These are phyloP conservation scores for Litoditis marina DNA, from an alignment of 2,888 invertebrate genomes.

Conservation along the genomic window DNA sequence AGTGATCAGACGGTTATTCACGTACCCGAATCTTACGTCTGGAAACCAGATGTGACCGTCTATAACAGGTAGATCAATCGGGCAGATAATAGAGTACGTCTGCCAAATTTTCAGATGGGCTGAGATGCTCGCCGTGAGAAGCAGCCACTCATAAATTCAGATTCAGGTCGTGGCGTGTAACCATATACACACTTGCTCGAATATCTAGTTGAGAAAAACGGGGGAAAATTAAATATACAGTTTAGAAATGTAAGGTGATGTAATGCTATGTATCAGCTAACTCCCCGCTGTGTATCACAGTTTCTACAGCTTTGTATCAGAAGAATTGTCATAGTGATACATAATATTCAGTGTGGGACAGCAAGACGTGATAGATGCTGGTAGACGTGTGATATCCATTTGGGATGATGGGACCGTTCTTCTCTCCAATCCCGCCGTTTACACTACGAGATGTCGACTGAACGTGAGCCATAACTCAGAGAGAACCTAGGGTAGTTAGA, in stretches of 20 bases:
- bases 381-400: conserved; percentile 3
- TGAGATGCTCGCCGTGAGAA: too few species aligned
- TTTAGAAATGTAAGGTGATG: too few species aligned
- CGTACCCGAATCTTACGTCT: conserved; percentile 7
- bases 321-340: background rate
- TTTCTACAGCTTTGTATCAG: background rate
- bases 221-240: too few species aligned
- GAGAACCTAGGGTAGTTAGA: too few species aligned
- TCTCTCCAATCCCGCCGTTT: conserved; percentile 10
- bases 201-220: too few species aligned
- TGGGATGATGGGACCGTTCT: conserved; percentile 1
- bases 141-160: too few species aligned
- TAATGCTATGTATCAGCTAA: too few species aligned
- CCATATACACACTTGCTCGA: too few species aligned
- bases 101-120: too few species aligned
- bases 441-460: conserved; percentile 11
- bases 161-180: too few species aligned
- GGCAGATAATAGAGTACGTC: too few species aligned
- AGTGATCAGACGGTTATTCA: background rate
- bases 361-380: conserved; percentile 1
- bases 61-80: conserved; percentile 14
- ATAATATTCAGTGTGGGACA: conserved; percentile 5
- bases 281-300: too few species aligned
- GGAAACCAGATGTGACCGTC: conserved; percentile 12
- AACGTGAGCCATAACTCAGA: background rate